Evolutionary conservation across 1,140 invertebrate species (phyloP).

Genomic region (Scaptomyza hsui): DNA sequence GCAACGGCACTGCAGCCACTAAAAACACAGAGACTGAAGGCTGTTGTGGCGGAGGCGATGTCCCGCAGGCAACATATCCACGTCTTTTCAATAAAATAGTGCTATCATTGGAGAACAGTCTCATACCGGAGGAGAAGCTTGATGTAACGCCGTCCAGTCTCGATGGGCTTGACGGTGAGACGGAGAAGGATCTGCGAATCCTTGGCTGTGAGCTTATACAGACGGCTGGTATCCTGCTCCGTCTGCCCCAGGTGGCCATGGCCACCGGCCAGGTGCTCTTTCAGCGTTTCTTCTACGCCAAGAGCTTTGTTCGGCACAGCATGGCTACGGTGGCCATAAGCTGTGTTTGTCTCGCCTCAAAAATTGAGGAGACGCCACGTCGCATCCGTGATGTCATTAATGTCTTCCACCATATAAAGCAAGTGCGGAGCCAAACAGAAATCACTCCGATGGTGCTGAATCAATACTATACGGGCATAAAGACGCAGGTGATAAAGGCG

Average conservation of each 20-base stretch:
- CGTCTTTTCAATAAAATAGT: conserved; percentile 90
- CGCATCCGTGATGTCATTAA: conserved; percentile 98
- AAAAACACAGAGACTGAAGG: conserved; percentile 22
- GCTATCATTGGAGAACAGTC: conserved; percentile 95
- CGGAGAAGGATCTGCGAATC: conserved; percentile 96
- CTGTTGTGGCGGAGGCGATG: conserved; percentile 23
- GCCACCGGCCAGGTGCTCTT: conserved; percentile 99
- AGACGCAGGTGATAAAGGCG: conserved; percentile 99
- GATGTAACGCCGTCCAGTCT: conserved; percentile 94
- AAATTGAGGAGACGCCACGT: conserved; percentile 99
- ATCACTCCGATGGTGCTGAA: conserved; percentile 96
- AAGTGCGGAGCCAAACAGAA: conserved; percentile 94
- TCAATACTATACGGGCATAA: conserved; percentile 96
- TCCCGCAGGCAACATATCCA: conserved; percentile 72
- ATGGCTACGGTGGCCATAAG: conserved; percentile 99
- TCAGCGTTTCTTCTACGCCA: conserved; percentile 99
- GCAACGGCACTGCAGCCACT: background rate
- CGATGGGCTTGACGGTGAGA: conserved; percentile 95
- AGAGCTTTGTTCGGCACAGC: conserved; percentile 98
- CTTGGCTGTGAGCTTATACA: conserved; percentile 99
- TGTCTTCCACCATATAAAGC: conserved; percentile 99
- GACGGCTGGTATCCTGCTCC: conserved; percentile 96
- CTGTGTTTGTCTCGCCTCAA: conserved; percentile 98
- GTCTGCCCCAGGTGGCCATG: conserved; percentile 99
- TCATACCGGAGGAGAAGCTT: conserved; percentile 95